Percentiles rank a stretch among this genome's conserved stretches.
phyloP scores from a whole-genome alignment of 92 coral and sea anemone species.

The Parazoanthus swiftii region DNA sequence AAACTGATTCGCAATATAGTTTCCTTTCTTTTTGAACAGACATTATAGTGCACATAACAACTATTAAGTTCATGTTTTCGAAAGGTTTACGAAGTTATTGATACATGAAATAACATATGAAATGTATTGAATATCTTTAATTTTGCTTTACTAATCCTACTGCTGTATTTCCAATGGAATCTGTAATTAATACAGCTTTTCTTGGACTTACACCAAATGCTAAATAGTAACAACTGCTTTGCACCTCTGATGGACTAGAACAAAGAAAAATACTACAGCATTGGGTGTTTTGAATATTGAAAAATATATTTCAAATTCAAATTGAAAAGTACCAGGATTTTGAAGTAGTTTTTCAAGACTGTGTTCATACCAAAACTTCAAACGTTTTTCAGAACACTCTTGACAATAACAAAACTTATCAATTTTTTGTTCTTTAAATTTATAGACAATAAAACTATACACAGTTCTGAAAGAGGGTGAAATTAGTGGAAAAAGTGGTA shows the following conservation, averaged over 20 bases:
- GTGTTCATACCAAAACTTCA: background rate
- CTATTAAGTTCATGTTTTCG: background rate
- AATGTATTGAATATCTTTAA: background rate
- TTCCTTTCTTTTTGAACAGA: background rate
- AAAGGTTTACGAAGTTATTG: background rate
- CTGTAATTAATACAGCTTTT: background rate
- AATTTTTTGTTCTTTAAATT: background rate
- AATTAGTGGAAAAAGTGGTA: background rate
- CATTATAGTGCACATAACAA: background rate
- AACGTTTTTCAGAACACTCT: background rate
- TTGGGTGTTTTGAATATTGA: background rate
- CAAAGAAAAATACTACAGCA: background rate
- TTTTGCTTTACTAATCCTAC: background rate
- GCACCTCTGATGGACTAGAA: background rate
- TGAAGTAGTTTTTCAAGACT: background rate
- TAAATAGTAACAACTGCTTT: background rate
- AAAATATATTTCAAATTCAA: too few species aligned
- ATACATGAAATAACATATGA: background rate
- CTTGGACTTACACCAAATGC: background rate
- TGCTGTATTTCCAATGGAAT: background rate
- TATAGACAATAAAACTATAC: background rate
- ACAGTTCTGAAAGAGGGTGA: background rate
- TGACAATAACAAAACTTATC: background rate
- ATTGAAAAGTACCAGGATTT: background rate
- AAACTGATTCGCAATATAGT: slow-evolving; percentile 1